Percentiles rank a stretch among this genome's conserved stretches.
Conservation (phyloP, 2,888 invertebrate genomes). For the Phaedon cochleariae region DNA sequence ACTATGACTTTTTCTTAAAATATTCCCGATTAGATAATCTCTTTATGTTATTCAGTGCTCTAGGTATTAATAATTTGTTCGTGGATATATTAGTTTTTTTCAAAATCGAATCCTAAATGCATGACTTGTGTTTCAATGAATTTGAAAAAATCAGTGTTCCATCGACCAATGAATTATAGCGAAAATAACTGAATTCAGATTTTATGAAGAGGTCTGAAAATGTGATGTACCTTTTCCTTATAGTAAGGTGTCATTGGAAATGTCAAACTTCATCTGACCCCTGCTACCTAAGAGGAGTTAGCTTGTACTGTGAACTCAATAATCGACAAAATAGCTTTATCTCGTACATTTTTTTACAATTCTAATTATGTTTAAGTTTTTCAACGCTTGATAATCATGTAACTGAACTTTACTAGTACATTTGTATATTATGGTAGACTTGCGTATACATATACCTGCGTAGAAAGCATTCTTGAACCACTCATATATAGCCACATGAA, state of each 20-base stretch:
- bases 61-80: too few relatives aligned
- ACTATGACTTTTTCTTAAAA: too few relatives aligned
- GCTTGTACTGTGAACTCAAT: too few relatives aligned
- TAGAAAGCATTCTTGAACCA: neutral
- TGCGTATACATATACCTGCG: conserved; percentile 12
- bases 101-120: too few relatives aligned
- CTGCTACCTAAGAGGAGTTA: neutral
- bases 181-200: conserved; percentile 23
- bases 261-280: conserved; percentile 49
- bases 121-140: too few relatives aligned
- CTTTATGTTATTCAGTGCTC: too few relatives aligned
- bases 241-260: conserved; percentile 65
- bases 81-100: too few relatives aligned
- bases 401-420: conserved; percentile 31
- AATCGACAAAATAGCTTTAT: conserved; percentile 6
- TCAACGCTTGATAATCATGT: conserved; percentile 33
- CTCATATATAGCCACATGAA: conserved; percentile 10
- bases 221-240: conserved; percentile 60
- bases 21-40: too few relatives aligned
- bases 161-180: conserved; percentile 34
- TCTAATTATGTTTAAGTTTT: conserved; percentile 13
- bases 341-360: conserved; percentile 19
- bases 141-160: neutral
- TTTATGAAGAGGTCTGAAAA: conserved; percentile 30
- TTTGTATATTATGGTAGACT: conserved; percentile 28